Conservation (phyloP, 92 coral and sea anemone genomes). For the Phenganax subtilis region DNA sequence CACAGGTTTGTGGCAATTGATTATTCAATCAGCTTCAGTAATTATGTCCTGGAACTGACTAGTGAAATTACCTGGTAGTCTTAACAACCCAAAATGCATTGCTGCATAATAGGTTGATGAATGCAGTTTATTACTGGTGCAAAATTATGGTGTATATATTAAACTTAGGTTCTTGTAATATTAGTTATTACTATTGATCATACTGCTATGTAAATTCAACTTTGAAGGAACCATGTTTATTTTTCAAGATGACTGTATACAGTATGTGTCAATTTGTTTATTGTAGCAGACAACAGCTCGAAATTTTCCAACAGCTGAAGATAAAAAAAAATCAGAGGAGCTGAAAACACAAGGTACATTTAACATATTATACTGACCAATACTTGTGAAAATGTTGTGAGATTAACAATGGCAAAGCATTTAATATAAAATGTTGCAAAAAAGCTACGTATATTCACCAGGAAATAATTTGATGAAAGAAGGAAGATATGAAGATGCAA, state of each 20-base stretch:
- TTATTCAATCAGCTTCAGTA: not conserved
- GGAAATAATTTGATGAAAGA: constrained; percentile 90
- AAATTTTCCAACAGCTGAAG: constrained; percentile 66
- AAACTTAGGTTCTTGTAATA: too few species aligned
- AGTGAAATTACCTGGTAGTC: too few species aligned
- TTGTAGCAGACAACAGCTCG: constrained; percentile 55
- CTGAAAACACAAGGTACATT: constrained; percentile 62
- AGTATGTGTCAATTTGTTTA: not conserved
- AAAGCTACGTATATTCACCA: constrained; percentile 4
- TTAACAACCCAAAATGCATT: too few species aligned
- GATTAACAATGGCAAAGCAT: not conserved
- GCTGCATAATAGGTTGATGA: too few species aligned
- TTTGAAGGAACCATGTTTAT: not conserved
- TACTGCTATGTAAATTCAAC: not conserved
- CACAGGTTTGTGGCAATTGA: constrained; percentile 40
- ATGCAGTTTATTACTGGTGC: too few species aligned
- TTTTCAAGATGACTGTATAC: not conserved
- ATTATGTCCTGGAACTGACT: too few species aligned
- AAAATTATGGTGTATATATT: too few species aligned
- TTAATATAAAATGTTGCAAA: not conserved
- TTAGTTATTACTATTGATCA: not conserved
- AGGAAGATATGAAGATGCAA: constrained; percentile 78
- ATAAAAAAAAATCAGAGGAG: constrained; percentile 63
- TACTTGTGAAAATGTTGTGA: not conserved
- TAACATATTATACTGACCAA: not conserved